Base-by-base conservation (phyloP, 2,797 vertebrate genomes). In the Psittacula derbiana region DNA sequence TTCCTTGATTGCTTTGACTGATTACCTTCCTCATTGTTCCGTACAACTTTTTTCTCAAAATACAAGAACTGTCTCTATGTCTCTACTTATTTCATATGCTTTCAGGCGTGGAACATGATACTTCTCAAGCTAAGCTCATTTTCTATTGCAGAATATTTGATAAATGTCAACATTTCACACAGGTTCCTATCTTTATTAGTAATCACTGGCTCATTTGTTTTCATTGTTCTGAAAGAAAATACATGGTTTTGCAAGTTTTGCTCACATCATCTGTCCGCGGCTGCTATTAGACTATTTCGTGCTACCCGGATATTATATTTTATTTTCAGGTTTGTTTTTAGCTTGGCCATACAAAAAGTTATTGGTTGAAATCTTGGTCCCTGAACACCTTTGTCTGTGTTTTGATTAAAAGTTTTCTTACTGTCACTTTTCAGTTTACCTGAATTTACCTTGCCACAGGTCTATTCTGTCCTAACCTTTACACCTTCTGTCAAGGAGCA, bases 211-310 rank as follows among this genome's bases (percentile, higher is more conserved):
- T 44, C 80, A 36, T 69, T 90, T 82, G 16, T 6, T 36, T 87
- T 93, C 89, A 73, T 74, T 91, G 36, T 90, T 95, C 86, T 93
- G 88, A 84, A 95, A 94, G 71, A 28, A 95, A 95, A 81, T 75
- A 81, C 50, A 75, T 66, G 67, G 4, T 65, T 96, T 96, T 94
- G 49, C 80, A 33, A 30, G 44, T 85, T 95, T 90, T 95, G 70
- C 49, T 93, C 67, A 46, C 6, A 30, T 94, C 43, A 36, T 82
- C 66, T 90, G 19, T 60, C 71, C 93, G 61, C 58, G 43, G 30
- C 64, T 84, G 47, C 52, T 52, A 64, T 84, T 82, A 84, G 27
- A 89, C 40, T 41, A 84, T 69, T 90, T 79, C 43, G 21, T 85
- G 57, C 33, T 74, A 23, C 65, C 71, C 23, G 82, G 71, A 67